Conservation (phyloP, 2,888 invertebrate genomes). For the Catocala fraxini region DNA sequence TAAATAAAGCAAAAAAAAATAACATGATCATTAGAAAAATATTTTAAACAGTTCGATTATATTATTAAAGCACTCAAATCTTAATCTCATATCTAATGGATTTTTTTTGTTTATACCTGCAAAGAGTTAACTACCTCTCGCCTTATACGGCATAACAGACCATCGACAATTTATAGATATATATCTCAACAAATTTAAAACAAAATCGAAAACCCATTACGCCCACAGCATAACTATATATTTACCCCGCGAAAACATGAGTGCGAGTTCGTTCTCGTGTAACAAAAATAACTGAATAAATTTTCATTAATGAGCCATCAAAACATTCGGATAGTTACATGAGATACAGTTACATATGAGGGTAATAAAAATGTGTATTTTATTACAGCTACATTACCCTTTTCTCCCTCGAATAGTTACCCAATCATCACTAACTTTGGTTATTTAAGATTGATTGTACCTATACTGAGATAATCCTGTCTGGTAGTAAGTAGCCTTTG, state of each 20-base stretch:
- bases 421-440: neutral
- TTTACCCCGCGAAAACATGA: conserved; percentile 27
- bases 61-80: neutral
- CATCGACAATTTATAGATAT: conserved; percentile 21
- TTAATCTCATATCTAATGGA: conserved; percentile 7
- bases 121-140: neutral
- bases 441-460: too few relatives aligned
- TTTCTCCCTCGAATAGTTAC: conserved; percentile 1
- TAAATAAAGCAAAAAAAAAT: too few relatives aligned
- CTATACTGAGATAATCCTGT: too few relatives aligned
- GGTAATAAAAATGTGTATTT: conserved; percentile 35
- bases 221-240: conserved; percentile 28
- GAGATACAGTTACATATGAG: conserved; percentile 19
- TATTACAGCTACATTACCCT: conserved; percentile 16
- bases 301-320: conserved; percentile 44
- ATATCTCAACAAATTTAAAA: conserved; percentile 29
- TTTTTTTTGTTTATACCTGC: conserved; percentile 8
- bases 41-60: neutral
- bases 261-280: conserved; percentile 23
- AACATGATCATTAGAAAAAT: neutral
- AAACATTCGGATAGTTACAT: conserved; percentile 31
- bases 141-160: conserved; percentile 10
- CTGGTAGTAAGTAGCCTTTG: too few relatives aligned
- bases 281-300: conserved; percentile 38
- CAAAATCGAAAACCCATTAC: conserved; percentile 31